Evolutionary conservation across 2,888 invertebrate genomes (phyloP).

Genomic region (Antitype chi): DNA sequence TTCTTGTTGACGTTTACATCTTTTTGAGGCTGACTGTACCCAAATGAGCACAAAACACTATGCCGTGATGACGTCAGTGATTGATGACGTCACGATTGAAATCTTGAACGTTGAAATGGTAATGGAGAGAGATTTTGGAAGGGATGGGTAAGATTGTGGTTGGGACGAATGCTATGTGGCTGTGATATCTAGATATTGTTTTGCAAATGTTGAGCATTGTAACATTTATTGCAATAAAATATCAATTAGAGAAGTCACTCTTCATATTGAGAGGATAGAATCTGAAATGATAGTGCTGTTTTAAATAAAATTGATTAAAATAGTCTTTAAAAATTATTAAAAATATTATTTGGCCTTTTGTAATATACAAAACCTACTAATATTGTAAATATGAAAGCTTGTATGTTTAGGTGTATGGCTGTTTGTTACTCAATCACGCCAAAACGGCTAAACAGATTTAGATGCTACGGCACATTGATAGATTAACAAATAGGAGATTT

Average conservation of each 20-base stretch:
- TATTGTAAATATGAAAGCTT: too few species aligned
- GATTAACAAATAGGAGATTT: too few species aligned
- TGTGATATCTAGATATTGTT: constrained; percentile 2
- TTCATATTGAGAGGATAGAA: neutral
- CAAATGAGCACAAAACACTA: constrained; percentile 63
- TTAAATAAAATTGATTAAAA: too few species aligned
- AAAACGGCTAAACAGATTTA: too few species aligned
- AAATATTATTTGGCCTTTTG: too few species aligned
- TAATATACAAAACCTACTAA: too few species aligned
- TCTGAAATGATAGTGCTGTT: neutral
- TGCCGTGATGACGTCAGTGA: constrained; percentile 59
- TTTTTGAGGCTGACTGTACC: constrained; percentile 1
- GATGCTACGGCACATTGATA: too few species aligned
- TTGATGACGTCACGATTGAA: constrained; percentile 56
- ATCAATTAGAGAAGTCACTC: neutral
- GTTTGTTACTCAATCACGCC: too few species aligned
- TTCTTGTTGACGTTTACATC: neutral
- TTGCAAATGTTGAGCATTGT: neutral
- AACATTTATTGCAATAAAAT: neutral
- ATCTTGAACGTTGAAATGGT: constrained; percentile 39
- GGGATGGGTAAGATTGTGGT: neutral
- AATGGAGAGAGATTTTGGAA: constrained; percentile 12
- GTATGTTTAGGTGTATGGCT: too few species aligned
- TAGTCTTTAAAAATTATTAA: too few species aligned
- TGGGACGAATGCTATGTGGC: neutral